Evolutionary conservation across 2,113 vertebrate species (phyloP).

Genomic region (Ariopsis seemanni): DNA sequence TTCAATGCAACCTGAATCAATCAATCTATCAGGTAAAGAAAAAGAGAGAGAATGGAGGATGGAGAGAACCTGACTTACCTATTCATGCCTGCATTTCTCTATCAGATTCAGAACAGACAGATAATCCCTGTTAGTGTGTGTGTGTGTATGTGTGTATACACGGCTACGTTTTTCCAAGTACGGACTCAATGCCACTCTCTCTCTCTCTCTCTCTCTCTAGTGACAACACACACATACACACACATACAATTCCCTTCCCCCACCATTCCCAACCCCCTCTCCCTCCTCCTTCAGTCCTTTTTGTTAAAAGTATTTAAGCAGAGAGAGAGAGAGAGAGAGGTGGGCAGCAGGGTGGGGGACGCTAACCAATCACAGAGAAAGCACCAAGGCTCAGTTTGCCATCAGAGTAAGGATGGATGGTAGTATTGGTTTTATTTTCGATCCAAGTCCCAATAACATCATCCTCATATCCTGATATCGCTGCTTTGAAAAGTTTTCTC

Average conservation of each 20-base stretch:
- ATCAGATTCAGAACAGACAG: conserved; percentile 56
- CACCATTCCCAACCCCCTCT: conserved; percentile 66
- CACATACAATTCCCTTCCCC: conserved; percentile 69
- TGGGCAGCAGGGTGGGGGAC: conserved; percentile 56
- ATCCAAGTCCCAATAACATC: not conserved
- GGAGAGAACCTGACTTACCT: conserved; percentile 60
- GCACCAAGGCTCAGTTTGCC: not conserved
- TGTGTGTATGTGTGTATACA: conserved; percentile 56
- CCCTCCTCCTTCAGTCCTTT: conserved; percentile 66
- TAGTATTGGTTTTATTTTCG: conserved; percentile 1
- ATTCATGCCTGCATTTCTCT: conserved; percentile 56
- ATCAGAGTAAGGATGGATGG: conserved; percentile 21
- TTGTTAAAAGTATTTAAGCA: conserved; percentile 79
- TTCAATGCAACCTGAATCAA: conserved; percentile 18
- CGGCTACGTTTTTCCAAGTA: conserved; percentile 74
- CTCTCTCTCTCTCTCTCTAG: conserved; percentile 56
- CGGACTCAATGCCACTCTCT: conserved; percentile 65
- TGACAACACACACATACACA: conserved; percentile 67
- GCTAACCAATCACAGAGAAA: conserved; percentile 68
- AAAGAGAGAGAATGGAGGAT: conserved; percentile 50
- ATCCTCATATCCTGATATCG: not conserved
- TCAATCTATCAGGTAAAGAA: not conserved
- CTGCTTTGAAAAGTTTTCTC: conserved; percentile 1
- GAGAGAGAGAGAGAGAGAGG: conserved; percentile 58
- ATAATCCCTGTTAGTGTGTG: conserved; percentile 70